Conservation (phyloP, 1,140 invertebrate genomes). For the Lepidurus apus region DNA sequence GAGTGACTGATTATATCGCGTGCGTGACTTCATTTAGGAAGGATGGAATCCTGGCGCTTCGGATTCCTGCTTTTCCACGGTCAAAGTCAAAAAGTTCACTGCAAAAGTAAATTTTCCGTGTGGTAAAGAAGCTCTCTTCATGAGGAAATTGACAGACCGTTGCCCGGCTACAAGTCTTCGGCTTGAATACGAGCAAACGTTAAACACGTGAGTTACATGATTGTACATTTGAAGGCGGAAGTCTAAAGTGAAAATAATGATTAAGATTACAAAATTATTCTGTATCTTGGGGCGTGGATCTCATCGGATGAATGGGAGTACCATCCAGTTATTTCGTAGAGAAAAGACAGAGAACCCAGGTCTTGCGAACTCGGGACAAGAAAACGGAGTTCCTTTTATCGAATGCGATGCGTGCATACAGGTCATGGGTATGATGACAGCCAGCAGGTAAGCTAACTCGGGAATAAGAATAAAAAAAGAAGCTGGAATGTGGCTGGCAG, state of each 20-base stretch:
- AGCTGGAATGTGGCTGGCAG: background rate
- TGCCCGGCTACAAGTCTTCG: too few relatives aligned
- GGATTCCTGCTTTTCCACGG: conserved; percentile 6
- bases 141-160: too few relatives aligned
- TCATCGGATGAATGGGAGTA: too few relatives aligned
- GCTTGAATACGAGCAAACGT: too few relatives aligned
- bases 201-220: too few relatives aligned
- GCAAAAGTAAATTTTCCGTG: background rate
- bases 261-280: too few relatives aligned
- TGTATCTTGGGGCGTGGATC: too few relatives aligned
- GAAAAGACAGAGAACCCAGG: too few relatives aligned
- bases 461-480: background rate
- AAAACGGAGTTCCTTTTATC: background rate
- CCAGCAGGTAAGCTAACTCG: background rate
- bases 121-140: background rate
- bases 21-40: conserved; percentile 21
- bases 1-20: conserved; percentile 18
- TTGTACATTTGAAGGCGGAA: too few relatives aligned
- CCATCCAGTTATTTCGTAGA: too few relatives aligned
- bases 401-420: background rate
- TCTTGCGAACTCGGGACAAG: background rate
- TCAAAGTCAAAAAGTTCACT: conserved; percentile 11
- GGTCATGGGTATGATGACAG: background rate
- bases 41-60: background rate
- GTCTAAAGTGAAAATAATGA: too few relatives aligned